Base-by-base conservation (phyloP, 2,888 invertebrate species). In the Poecilus cupreus region DNA sequence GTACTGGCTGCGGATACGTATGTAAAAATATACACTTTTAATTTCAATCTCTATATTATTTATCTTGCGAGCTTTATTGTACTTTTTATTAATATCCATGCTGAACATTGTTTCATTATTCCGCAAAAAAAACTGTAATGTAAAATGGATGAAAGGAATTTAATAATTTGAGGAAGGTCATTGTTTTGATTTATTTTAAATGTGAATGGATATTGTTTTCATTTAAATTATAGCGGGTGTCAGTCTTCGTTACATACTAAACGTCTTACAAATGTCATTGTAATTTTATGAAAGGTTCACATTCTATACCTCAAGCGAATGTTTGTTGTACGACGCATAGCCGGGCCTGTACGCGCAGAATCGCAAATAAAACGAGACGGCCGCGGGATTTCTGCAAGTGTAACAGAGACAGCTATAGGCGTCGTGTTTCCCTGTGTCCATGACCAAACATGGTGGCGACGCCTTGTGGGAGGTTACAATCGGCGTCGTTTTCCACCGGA, bases 371-470 rank as follows among this genome's bases (percentile, higher is more conserved):
- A 85, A 43, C 51, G 79, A 83, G 85, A 86, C 83, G 82, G 85
- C 85, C 84, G 85, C 84, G 84, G 81, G 77, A 76, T 83, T 82
- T 82, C 82, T 80, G 85, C 83, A 84, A 85, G 86, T 83, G 86
- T 84, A 86, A 87, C 85, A 79, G 87, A 87, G 88, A 88, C 82
- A 84, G 78, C 84, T 78, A 83, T 87, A 86, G 86, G 87, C 87
- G 90, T 92, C 92, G 90, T 91, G 92, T 93, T 93, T 93, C 93
- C 91, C 90, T 91, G 91, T 91, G 91, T 86, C 92, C 91, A 92
- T 93, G 92, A 92, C 93, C 93, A 93, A 93, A 93, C 93, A 93
- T 93, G 93, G 93, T 91, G 91, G 91, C 92, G 91, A 90, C 90
- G 90, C 90, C 90, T 90, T 90, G 90, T 89, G 90, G 90, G 90